Base-by-base conservation (phyloP, 2,888 invertebrate genomes). In the Campopleginae sp. region DNA sequence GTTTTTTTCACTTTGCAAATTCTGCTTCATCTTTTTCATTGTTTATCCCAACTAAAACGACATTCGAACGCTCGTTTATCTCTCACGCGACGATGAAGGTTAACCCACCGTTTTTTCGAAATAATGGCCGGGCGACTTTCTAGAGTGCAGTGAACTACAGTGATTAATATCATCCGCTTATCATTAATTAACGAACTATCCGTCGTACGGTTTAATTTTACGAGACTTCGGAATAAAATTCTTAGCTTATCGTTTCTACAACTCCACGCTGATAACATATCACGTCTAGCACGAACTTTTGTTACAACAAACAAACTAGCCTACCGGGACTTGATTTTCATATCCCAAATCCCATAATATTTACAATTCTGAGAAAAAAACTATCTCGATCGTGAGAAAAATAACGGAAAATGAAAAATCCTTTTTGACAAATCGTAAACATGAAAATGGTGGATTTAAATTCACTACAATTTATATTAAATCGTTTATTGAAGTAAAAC, bases 161-260 rank as follows among this genome's bases (percentile, higher is more conserved):
- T 68, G 68, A 68, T 68, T 68, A 23, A 68, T 68, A 42, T 68
- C 38, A 44, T 10, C 6, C 58, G 58, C 6, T 58, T 12, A 58
- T 27, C 14, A 19, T 68, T 68, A 23, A 23, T 38, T 1, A 14
- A 68, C 23, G 19, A 38, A 54, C 12, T 54, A 27, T 54, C 23
- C 54, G 23, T 54, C 10, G 23, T 23, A 10, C 10, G 8, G 19
- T 27, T 23, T 23, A 54, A 27, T 54, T 54, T 54, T 54, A 54
- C 54, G 54, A 54, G n/a, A 54, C 12, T 10, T 54, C 27, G 54
- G 12, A 23, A 54, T 54, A 27, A 58, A 58, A 58, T 27, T 27
- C 27, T 58, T 1, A 58, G 27, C 27, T 58, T 10, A 27, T 58
- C 27, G 54, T 27, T 27, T 58, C 23, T n/a, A 54, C 23, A 17